phyloP scores from a whole-genome alignment of 2,888 invertebrate genomes.

The Hirtodrosophila alboralis region DNA sequence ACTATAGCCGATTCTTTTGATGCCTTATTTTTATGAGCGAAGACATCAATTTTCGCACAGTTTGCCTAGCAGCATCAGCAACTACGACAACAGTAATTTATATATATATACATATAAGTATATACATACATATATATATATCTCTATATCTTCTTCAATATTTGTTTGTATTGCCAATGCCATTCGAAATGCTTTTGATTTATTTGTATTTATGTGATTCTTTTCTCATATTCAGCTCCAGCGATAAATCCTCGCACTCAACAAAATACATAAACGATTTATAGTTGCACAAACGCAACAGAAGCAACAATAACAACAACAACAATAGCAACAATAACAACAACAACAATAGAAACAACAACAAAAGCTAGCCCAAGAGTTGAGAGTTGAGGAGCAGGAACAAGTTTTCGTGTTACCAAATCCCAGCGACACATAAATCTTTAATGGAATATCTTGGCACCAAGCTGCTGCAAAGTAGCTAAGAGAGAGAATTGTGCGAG shows the following conservation, averaged over 20 bases:
- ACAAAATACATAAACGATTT: constrained; percentile 80
- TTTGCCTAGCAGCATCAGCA: constrained; percentile 46
- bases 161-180: constrained; percentile 54
- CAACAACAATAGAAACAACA: constrained; percentile 15
- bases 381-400: constrained; percentile 26
- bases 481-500: constrained; percentile 25
- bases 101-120: constrained; percentile 1
- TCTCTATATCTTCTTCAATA: constrained; percentile 61
- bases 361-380: constrained; percentile 20
- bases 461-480: constrained; percentile 22
- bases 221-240: constrained; percentile 68
- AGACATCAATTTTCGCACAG: constrained; percentile 78
- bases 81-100: constrained; percentile 11
- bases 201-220: constrained; percentile 78
- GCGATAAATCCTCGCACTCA: constrained; percentile 77
- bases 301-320: constrained; percentile 47
- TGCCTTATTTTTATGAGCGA: constrained; percentile 77
- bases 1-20: constrained; percentile 51
- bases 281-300: constrained; percentile 69
- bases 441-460: constrained; percentile 53
- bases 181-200: constrained; percentile 76
- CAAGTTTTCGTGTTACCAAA: constrained; percentile 57
- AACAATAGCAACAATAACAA: constrained; percentile 19
- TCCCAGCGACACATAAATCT: constrained; percentile 70
- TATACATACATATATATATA: constrained; percentile 21